phyloP scores from a whole-genome alignment of 2,113 vertebrate genomes.

The Lonchura striata region DNA sequence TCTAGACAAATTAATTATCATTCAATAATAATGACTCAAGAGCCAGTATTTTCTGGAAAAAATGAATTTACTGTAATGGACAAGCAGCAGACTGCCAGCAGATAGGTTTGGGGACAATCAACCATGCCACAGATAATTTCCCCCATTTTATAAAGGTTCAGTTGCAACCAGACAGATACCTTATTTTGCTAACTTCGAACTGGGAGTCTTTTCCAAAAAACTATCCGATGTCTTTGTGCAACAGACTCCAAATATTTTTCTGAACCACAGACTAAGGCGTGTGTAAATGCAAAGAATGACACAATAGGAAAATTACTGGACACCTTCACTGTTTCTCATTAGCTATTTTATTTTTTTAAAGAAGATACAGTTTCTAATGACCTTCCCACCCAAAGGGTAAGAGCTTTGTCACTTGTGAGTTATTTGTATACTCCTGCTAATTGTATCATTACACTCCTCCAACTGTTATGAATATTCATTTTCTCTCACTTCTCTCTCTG shows the following conservation, averaged over 20 bases:
- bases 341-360: neutral
- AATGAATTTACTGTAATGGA: neutral
- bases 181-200: neutral
- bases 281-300: neutral
- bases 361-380: slow-evolving; percentile 18
- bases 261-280: neutral
- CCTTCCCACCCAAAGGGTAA: slow-evolving; percentile 12
- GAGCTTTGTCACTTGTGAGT: slow-evolving; percentile 51
- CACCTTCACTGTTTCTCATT: neutral
- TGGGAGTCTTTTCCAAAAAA: neutral
- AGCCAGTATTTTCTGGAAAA: neutral
- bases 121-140: neutral
- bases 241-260: neutral
- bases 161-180: neutral
- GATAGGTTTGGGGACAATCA: neutral
- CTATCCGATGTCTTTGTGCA: rapidly evolving
- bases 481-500: slow-evolving; percentile 42
- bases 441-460: slow-evolving; percentile 52
- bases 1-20: neutral
- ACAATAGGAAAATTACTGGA: neutral
- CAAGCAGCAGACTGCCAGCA: neutral
- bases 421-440: slow-evolving; percentile 58
- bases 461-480: slow-evolving; percentile 57
- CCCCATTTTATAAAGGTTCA: neutral
- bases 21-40: neutral